These are phyloP conservation scores for Pandemis corylana DNA, from an alignment of 2,888 invertebrate genomes.

Conservation along the genomic window DNA sequence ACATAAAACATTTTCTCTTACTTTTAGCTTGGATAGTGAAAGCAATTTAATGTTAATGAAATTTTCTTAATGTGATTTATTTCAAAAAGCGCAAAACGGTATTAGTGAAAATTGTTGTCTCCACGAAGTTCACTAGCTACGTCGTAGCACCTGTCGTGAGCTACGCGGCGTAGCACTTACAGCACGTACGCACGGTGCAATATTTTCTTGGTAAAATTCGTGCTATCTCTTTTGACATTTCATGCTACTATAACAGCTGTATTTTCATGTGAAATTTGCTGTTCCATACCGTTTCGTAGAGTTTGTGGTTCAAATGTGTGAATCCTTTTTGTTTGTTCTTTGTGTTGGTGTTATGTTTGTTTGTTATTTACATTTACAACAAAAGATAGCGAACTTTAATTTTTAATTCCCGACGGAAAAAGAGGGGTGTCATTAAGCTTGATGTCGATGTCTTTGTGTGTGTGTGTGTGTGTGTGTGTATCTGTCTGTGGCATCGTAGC, in stretches of 20 bases:
- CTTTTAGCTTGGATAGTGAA: no score
- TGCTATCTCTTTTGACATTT: not conserved
- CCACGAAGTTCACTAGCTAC: not conserved
- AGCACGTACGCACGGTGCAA: not conserved
- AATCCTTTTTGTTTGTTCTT: no score
- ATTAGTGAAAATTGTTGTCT: not conserved
- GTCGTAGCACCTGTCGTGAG: slow-evolving; percentile 13
- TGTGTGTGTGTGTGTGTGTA: no score
- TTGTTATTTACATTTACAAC: no score
- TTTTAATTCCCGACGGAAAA: no score
- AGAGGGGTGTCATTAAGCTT: no score
- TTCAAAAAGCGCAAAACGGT: not conserved
- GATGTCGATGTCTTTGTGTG: no score
- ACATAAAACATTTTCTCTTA: no score
- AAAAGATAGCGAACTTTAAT: no score
- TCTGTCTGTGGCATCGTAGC: no score
- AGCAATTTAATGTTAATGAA: no score
- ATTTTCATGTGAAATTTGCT: not conserved
- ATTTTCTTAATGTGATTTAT: not conserved
- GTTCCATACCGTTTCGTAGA: not conserved
- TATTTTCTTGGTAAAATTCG: slow-evolving; percentile 4
- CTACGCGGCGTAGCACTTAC: slow-evolving; percentile 2
- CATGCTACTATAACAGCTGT: not conserved
- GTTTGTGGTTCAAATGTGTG: not conserved
- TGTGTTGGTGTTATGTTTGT: no score